Evolutionary conservation across 1,140 invertebrate species (phyloP).

Genomic region (Drosophila nigrodunni): DNA sequence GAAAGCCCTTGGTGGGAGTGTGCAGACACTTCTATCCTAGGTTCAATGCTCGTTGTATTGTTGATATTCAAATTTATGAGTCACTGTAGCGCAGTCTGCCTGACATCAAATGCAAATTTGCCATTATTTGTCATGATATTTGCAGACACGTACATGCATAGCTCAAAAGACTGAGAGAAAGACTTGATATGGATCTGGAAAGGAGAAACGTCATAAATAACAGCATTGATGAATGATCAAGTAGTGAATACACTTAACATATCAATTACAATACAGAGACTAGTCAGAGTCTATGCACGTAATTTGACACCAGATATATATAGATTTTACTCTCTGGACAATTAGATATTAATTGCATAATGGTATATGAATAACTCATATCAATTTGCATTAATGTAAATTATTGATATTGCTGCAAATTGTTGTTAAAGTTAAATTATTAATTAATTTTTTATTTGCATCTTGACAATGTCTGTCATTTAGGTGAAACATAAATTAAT

Average conservation of each 20-base stretch:
- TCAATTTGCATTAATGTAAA: slow-evolving; percentile 59
- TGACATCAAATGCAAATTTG: slow-evolving; percentile 69
- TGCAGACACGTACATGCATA: slow-evolving; percentile 34
- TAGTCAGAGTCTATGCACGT: neutral
- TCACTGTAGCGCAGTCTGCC: slow-evolving; percentile 37
- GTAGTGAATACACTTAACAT: slow-evolving; percentile 18
- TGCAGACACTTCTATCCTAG: slow-evolving; percentile 10
- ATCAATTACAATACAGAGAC: neutral
- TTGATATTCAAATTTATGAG: slow-evolving; percentile 73
- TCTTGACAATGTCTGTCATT: slow-evolving; percentile 81
- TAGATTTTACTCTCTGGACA: slow-evolving; percentile 17
- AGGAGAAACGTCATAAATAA: slow-evolving; percentile 33
- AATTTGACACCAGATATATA: neutral
- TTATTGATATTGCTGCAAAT: slow-evolving; percentile 51
- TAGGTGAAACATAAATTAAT: slow-evolving; percentile 80
- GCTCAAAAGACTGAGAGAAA: neutral
- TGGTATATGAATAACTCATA: slow-evolving; percentile 23
- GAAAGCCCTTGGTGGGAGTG: slow-evolving; percentile 11
- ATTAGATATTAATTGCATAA: slow-evolving; percentile 35
- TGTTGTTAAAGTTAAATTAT: slow-evolving; percentile 68
- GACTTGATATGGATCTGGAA: slow-evolving; percentile 36
- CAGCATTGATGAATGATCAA: slow-evolving; percentile 19
- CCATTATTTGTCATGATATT: slow-evolving; percentile 72
- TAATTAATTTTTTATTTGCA: slow-evolving; percentile 77
- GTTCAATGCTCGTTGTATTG: slow-evolving; percentile 60